A percentile compares a stretch with the other conserved stretches of the same genome.
Evolutionary conservation across 1,140 invertebrate genomes (phyloP).

Genomic region (Pogonomyrmex barbatus): DNA sequence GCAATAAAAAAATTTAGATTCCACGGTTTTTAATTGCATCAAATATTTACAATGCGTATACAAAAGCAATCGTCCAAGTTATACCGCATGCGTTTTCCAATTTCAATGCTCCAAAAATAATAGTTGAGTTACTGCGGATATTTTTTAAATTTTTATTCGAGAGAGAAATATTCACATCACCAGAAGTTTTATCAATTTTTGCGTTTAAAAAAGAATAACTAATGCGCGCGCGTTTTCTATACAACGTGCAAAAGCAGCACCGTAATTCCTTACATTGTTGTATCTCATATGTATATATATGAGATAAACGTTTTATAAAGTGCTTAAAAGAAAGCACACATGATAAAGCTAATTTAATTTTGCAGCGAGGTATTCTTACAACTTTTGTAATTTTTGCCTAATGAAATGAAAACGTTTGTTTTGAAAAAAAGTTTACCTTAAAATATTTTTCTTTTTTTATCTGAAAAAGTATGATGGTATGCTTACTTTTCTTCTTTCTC

Average conservation of each 20-base stretch:
- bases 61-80: constrained; percentile 52
- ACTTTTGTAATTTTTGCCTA: constrained; percentile 29
- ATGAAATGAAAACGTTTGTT: constrained; percentile 48
- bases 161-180: constrained; percentile 39
- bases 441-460: constrained; percentile 35
- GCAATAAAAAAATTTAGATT: constrained; percentile 29
- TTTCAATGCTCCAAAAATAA: constrained; percentile 44
- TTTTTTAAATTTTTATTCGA: constrained; percentile 54
- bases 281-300: background rate
- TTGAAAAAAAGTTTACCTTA: constrained; percentile 21
- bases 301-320: constrained; percentile 27
- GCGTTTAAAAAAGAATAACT: constrained; percentile 25
- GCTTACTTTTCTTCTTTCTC: background rate
- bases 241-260: background rate
- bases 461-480: constrained; percentile 2
- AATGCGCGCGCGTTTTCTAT: background rate
- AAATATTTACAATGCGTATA: constrained; percentile 51
- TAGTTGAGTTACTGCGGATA: constrained; percentile 52
- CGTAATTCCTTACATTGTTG: background rate
- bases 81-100: constrained; percentile 36
- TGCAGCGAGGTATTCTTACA: background rate
- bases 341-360: background rate
- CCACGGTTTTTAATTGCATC: constrained; percentile 43
- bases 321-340: background rate
- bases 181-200: constrained; percentile 44